phyloP scores from a whole-genome alignment of 1,140 invertebrate genomes.

The Sinella curviseta region DNA sequence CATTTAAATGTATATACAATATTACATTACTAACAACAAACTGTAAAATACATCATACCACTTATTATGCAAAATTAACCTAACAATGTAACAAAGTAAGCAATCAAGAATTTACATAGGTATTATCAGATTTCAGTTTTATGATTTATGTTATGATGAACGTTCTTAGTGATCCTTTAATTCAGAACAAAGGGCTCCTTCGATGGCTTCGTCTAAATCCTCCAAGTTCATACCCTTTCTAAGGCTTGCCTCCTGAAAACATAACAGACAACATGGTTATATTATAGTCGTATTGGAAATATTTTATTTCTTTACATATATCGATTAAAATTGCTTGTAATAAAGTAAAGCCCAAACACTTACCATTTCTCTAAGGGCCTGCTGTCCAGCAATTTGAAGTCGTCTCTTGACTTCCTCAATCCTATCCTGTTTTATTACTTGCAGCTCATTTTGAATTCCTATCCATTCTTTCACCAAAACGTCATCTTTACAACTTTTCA shows the following conservation, averaged over 20 bases:
- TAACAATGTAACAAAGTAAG: too few species aligned
- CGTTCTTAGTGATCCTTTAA: not conserved
- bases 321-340: not conserved
- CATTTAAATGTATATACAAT: too few species aligned
- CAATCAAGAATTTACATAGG: too few species aligned
- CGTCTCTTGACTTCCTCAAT: not conserved
- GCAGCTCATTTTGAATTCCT: not conserved
- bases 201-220: not conserved
- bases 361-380: conserved; percentile 15
- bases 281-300: not conserved
- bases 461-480: not conserved
- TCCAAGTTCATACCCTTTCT: not conserved
- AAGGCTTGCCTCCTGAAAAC: not conserved
- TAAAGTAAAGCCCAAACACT: not conserved
- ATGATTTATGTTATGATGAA: too few species aligned
- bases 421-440: not conserved
- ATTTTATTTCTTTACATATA: too few species aligned
- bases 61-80: too few species aligned
- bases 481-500: not conserved
- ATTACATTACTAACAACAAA: too few species aligned
- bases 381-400: not conserved
- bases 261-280: not conserved
- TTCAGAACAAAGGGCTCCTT: conserved; percentile 8
- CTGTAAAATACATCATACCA: too few species aligned
- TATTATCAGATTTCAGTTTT: too few species aligned